These are phyloP conservation scores for Nestor notabilis DNA, from an alignment of 2,113 vertebrate genomes.

Conservation along the genomic window DNA sequence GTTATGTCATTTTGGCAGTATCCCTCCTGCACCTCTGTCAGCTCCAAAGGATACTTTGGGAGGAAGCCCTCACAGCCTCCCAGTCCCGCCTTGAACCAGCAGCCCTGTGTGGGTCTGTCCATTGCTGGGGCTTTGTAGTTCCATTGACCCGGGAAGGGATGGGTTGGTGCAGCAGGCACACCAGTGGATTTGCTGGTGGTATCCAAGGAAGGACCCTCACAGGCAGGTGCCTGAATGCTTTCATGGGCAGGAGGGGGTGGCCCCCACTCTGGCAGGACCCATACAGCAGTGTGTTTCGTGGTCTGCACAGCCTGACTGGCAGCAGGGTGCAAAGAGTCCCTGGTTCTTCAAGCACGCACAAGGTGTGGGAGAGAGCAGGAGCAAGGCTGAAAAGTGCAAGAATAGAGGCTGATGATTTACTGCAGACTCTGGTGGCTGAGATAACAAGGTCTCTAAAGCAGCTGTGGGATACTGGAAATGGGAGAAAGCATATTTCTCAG, in stretches of 20 bases:
- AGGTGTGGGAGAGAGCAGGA: not conserved
- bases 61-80: not conserved
- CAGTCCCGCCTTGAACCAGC: not conserved
- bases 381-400: not conserved
- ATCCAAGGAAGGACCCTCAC: not conserved
- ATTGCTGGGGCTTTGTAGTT: accelerated
- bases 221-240: not conserved
- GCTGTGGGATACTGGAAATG: not conserved
- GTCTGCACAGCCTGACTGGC: not conserved
- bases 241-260: not conserved
- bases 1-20: not conserved
- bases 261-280: not conserved
- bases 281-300: not conserved
- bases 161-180: accelerated
- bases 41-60: not conserved
- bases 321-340: not conserved
- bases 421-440: not conserved
- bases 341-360: not conserved
- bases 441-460: not conserved
- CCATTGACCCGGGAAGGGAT: not conserved
- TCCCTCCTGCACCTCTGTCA: not conserved
- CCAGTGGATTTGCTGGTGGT: not conserved
- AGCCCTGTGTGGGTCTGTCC: not conserved
- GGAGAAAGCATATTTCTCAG: not conserved
- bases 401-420: not conserved